Evolutionary conservation across 64 coral and sea anemone genomes (phyloP).

Genomic region (Hydrozoanthus tunicans): DNA sequence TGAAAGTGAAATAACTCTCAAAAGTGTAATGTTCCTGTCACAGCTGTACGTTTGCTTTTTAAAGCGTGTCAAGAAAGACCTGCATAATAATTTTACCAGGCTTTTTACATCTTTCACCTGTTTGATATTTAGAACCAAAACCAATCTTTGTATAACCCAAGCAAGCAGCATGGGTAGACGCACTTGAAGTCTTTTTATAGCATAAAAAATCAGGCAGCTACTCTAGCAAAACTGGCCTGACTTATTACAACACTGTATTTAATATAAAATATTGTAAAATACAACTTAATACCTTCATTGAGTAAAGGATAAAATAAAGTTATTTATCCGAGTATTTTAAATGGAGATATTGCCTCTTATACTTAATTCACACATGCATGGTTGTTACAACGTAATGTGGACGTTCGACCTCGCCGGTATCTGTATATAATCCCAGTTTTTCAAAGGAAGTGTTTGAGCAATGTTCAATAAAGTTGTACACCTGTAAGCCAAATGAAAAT

Average conservation of each 20-base stretch:
- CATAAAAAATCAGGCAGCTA: background rate
- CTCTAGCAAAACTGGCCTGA: background rate
- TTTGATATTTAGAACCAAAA: background rate
- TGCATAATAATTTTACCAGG: background rate
- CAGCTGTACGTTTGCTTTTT: background rate
- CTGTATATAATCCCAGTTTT: too few species aligned
- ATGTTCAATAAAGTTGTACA: too few species aligned
- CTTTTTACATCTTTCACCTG: background rate
- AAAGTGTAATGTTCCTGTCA: too few species aligned
- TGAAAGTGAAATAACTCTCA: too few species aligned
- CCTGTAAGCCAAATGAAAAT: too few species aligned
- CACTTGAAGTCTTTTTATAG: slow-evolving; percentile 28
- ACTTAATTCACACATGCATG: background rate
- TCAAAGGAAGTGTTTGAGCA: too few species aligned
- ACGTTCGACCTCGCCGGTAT: too few species aligned
- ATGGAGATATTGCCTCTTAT: background rate
- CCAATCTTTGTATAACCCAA: background rate
- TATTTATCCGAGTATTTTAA: slow-evolving; percentile 34
- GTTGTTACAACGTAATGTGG: background rate
- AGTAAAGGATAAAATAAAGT: slow-evolving; percentile 9
- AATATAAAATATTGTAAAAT: background rate
- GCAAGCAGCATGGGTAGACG: background rate
- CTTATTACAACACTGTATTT: background rate
- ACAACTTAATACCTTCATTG: background rate
- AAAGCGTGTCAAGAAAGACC: background rate